Conservation (phyloP, 2,888 invertebrate species). For the Eilema griseolum region DNA sequence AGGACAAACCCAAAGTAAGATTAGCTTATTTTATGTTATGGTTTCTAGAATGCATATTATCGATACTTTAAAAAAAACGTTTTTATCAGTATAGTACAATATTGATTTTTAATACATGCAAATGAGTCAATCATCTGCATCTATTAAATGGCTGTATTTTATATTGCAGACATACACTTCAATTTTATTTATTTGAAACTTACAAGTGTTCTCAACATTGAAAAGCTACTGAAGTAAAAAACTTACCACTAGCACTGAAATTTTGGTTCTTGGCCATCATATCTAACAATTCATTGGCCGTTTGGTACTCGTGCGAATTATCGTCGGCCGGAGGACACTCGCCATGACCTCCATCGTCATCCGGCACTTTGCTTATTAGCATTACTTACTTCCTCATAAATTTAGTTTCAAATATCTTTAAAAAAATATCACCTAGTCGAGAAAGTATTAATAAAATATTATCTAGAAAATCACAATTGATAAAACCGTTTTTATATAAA, state of each 20-base stretch:
- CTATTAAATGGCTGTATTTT: too few species aligned
- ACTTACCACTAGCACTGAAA: slow-evolving; percentile 60
- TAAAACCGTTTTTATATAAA: slow-evolving; percentile 68
- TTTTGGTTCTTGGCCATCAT: slow-evolving; percentile 67
- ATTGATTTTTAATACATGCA: too few species aligned
- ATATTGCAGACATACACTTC: too few species aligned
- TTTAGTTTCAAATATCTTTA: slow-evolving; percentile 55
- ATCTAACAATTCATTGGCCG: slow-evolving; percentile 72
- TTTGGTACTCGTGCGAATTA: slow-evolving; percentile 61
- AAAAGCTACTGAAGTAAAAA: slow-evolving; percentile 9
- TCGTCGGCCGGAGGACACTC: slow-evolving; percentile 33
- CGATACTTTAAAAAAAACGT: background rate
- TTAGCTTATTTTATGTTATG: background rate
- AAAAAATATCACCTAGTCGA: slow-evolving; percentile 44
- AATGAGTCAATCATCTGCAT: too few species aligned
- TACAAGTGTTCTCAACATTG: background rate
- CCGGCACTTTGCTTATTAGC: slow-evolving; percentile 71
- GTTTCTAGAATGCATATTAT: background rate
- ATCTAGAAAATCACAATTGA: slow-evolving; percentile 65
- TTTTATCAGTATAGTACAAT: too few species aligned
- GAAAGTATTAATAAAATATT: slow-evolving; percentile 54
- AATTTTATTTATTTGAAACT: background rate
- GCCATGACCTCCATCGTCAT: slow-evolving; percentile 55
- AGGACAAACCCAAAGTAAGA: background rate
- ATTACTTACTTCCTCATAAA: slow-evolving; percentile 65